Conservation (phyloP, 2,888 invertebrate genomes). For the Diaprepes abbreviatus region DNA sequence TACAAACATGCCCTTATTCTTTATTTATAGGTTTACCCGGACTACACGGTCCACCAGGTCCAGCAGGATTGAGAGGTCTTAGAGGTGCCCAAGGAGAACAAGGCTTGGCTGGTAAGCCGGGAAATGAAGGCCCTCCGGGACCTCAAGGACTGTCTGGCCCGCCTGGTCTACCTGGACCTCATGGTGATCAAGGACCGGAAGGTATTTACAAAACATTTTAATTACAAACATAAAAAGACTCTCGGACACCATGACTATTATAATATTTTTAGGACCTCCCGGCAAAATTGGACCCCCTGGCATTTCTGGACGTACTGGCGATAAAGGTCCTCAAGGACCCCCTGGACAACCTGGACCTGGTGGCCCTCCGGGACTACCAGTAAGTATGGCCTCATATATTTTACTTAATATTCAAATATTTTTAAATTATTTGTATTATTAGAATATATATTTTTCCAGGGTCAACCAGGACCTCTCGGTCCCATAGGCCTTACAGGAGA, state of each 20-base stretch:
- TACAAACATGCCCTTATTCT: too few relatives aligned
- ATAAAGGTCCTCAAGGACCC: constrained; percentile 80
- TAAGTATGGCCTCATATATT: constrained; percentile 61
- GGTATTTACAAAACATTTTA: too few relatives aligned
- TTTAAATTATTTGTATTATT: neutral
- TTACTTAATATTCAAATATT: neutral
- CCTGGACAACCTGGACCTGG: constrained; percentile 75
- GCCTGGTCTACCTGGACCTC: constrained; percentile 76
- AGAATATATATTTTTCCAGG: constrained; percentile 66
- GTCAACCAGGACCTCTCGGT: constrained; percentile 77
- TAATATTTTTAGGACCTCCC: constrained; percentile 61
- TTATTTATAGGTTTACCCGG: constrained; percentile 70
- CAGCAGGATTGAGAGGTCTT: constrained; percentile 76
- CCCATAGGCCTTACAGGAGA: constrained; percentile 80
- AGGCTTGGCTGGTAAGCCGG: constrained; percentile 80
- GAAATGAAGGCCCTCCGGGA: constrained; percentile 81
- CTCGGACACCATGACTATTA: too few relatives aligned
- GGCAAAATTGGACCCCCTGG: constrained; percentile 82
- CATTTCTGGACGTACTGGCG: constrained; percentile 80
- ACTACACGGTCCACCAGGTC: constrained; percentile 74
- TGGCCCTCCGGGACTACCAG: constrained; percentile 80
- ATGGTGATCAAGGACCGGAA: constrained; percentile 74
- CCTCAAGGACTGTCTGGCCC: constrained; percentile 76
- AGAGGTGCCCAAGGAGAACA: constrained; percentile 79
- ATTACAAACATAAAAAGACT: too few relatives aligned